Conservation (phyloP, 2,113 vertebrate species). For the Cyprinodon brontotheroides region DNA sequence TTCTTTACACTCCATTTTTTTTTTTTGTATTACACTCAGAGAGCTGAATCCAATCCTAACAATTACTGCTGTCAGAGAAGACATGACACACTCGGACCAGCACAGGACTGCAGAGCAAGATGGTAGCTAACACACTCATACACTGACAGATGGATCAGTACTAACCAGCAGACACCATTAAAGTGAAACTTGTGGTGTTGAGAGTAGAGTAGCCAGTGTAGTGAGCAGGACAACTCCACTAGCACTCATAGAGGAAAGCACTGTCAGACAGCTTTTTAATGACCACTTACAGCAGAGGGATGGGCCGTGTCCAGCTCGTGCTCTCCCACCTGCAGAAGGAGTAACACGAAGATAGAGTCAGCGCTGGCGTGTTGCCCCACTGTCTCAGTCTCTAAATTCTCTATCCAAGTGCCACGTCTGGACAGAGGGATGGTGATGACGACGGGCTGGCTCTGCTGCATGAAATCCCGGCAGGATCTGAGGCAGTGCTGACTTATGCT, state of each 20-base stretch:
- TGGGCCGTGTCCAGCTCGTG: conserved; percentile 56
- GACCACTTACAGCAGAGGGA: conserved; percentile 74
- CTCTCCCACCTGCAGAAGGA: conserved; percentile 59
- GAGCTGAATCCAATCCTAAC: conserved; percentile 39
- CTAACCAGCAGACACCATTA: conserved; percentile 70
- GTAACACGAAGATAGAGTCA: conserved; percentile 52
- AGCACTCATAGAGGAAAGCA: conserved; percentile 63
- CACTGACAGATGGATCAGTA: conserved; percentile 69
- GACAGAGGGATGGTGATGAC: conserved; percentile 54
- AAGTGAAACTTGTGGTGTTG: conserved; percentile 62
- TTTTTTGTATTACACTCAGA: conserved; percentile 34
- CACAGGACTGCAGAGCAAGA: conserved; percentile 39
- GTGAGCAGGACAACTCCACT: conserved; percentile 67
- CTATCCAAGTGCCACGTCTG: conserved; percentile 41
- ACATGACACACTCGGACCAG: conserved; percentile 38
- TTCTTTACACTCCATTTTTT: conserved; percentile 10
- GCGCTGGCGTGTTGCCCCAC: conserved; percentile 64
- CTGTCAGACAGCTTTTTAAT: conserved; percentile 74
- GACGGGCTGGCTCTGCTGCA: conserved; percentile 49
- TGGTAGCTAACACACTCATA: conserved; percentile 55
- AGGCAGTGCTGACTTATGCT: conserved; percentile 58
- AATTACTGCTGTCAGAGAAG: conserved; percentile 51
- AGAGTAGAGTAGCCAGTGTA: conserved; percentile 61
- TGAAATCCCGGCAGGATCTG: conserved; percentile 43
- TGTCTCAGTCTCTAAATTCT: conserved; percentile 43